These are phyloP conservation scores for Larimichthys polyactis DNA, from an alignment of 2,113 vertebrate species.

Conservation along the genomic window DNA sequence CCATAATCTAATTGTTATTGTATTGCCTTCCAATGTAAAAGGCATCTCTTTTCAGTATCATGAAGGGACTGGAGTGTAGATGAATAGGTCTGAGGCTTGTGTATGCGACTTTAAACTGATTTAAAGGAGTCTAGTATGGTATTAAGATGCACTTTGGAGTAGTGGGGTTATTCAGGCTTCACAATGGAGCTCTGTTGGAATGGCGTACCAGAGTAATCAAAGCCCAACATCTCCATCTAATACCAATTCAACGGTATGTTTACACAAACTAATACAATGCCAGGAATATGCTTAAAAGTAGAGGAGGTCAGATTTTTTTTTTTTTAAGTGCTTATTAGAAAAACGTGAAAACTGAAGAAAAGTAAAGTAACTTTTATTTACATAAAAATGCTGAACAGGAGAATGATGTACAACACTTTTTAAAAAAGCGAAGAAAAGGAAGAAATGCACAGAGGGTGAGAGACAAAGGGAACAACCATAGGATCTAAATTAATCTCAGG, in stretches of 20 bases:
- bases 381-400: not conserved
- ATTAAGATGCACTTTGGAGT: constrained; percentile 84
- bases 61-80: constrained; percentile 75
- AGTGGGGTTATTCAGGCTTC: constrained; percentile 77
- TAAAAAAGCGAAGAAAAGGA: not conserved
- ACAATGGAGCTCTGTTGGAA: constrained; percentile 75
- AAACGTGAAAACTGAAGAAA: constrained; percentile 3
- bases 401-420: not conserved
- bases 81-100: constrained; percentile 77
- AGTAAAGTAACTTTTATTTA: not conserved
- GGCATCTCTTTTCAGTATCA: constrained; percentile 80
- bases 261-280: constrained; percentile 41
- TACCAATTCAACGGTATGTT: constrained; percentile 48
- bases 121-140: constrained; percentile 79
- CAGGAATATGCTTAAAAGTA: constrained; percentile 43
- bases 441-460: not conserved
- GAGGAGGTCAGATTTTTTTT: not conserved
- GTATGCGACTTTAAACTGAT: constrained; percentile 82
- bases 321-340: not conserved
- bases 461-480: constrained; percentile 11
- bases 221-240: constrained; percentile 67
- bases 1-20: constrained; percentile 87
- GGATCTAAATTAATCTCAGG: constrained; percentile 16
- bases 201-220: constrained; percentile 63
- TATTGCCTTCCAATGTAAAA: constrained; percentile 84